A percentile compares a stretch with the other conserved stretches of the same genome.
phyloP scores from a whole-genome alignment of 1,140 invertebrate species.

The Drosophila mayri region DNA sequence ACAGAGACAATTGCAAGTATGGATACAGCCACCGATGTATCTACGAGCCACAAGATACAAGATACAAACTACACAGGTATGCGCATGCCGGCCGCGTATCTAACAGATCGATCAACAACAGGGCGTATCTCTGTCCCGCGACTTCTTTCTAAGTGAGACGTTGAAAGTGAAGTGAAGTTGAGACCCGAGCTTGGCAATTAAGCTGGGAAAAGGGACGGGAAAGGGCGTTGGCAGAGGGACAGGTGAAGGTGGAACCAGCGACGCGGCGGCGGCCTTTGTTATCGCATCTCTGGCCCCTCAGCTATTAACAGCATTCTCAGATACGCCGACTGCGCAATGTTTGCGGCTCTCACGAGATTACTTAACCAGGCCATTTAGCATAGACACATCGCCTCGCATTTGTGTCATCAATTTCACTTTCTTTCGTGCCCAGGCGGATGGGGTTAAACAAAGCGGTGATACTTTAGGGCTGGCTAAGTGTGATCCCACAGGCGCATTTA shows the following conservation, averaged over 20 bases:
- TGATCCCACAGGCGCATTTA: slow-evolving; percentile 67
- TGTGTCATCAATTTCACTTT: slow-evolving; percentile 84
- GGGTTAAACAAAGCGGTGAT: slow-evolving; percentile 64
- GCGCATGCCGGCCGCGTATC: slow-evolving; percentile 70
- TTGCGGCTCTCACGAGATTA: slow-evolving; percentile 82
- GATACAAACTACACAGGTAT: slow-evolving; percentile 36
- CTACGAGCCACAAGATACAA: slow-evolving; percentile 27
- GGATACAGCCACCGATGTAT: slow-evolving; percentile 21
- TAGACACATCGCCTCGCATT: slow-evolving; percentile 62
- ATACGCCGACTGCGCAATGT: slow-evolving; percentile 74
- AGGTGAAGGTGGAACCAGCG: slow-evolving; percentile 10
- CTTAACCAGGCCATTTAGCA: slow-evolving; percentile 83
- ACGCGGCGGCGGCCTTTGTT: slow-evolving; percentile 31
- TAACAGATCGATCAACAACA: slow-evolving; percentile 76
- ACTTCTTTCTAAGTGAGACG: slow-evolving; percentile 58
- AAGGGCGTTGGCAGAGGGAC: slow-evolving; percentile 27
- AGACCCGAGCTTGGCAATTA: slow-evolving; percentile 45
- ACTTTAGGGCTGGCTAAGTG: slow-evolving; percentile 52
- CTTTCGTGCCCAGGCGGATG: slow-evolving; percentile 57
- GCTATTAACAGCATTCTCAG: slow-evolving; percentile 79
- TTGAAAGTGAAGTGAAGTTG: slow-evolving; percentile 59
- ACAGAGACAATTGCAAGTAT: slow-evolving; percentile 60
- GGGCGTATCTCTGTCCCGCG: slow-evolving; percentile 56
- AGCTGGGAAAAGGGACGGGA: slow-evolving; percentile 25
- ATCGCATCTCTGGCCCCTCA: slow-evolving; percentile 54